These are phyloP conservation scores for Creontiades dilutus DNA, from an alignment of 2,888 invertebrate genomes.

Conservation along the genomic window DNA sequence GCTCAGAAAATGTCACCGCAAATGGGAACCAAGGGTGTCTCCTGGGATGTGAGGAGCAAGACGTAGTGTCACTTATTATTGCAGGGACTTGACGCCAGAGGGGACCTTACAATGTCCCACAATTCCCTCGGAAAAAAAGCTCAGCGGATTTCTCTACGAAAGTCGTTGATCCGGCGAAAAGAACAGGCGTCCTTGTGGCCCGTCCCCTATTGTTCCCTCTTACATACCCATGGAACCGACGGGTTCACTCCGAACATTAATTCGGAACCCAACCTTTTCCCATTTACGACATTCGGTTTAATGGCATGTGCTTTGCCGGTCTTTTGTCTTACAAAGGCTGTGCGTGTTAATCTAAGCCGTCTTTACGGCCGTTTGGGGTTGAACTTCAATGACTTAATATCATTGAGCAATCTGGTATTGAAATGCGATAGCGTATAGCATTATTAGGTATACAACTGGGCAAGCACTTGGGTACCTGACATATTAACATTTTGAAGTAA, in stretches of 20 bases:
- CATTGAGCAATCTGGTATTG: neutral
- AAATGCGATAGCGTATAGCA: neutral
- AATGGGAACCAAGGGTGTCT: neutral
- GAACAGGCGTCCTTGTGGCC: neutral
- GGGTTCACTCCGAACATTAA: conserved; percentile 23
- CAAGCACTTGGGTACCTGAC: neutral
- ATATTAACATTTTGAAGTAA: too few species aligned
- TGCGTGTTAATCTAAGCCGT: neutral
- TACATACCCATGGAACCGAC: neutral
- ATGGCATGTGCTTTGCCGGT: conserved; percentile 10
- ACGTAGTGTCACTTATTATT: conserved; percentile 20
- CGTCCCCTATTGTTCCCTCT: conserved; percentile 9
- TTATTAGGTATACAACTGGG: too few species aligned
- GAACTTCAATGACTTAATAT: conserved; percentile 11
- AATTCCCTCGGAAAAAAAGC: neutral
- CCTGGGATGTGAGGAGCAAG: neutral
- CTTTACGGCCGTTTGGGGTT: neutral
- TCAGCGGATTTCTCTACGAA: neutral
- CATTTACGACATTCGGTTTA: conserved; percentile 38
- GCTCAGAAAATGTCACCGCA: neutral
- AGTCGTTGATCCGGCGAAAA: neutral
- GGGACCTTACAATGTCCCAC: neutral
- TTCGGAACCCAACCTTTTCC: conserved; percentile 51
- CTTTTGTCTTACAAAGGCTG: neutral
- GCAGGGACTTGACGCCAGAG: neutral